These are phyloP conservation scores for Prorops nasuta DNA, from an alignment of 1,140 invertebrate genomes.

Conservation along the genomic window DNA sequence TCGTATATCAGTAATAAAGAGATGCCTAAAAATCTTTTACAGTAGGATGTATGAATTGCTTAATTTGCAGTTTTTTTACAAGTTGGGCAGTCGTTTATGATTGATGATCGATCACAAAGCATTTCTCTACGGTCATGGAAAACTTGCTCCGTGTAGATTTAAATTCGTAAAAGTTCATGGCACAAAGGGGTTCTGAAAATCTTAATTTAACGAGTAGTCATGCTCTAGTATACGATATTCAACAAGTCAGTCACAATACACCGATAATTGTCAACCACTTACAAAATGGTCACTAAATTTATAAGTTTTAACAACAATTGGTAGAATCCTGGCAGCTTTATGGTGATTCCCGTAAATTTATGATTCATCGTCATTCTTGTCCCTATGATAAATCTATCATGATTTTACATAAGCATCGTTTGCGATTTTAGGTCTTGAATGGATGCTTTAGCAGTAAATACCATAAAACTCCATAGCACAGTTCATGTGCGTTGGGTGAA, in stretches of 20 bases:
- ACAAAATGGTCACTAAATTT: too few species aligned
- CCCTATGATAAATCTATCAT: neutral
- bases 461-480: constrained; percentile 58
- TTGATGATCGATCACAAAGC: too few species aligned
- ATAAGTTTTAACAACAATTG: neutral
- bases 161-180: constrained; percentile 20
- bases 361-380: neutral
- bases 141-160: too few species aligned
- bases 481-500: constrained; percentile 52
- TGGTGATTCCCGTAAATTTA: neutral
- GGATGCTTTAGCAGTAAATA: constrained; percentile 55
- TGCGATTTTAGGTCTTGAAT: neutral
- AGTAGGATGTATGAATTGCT: too few species aligned
- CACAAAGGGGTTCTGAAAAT: constrained; percentile 18
- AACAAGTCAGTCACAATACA: too few species aligned
- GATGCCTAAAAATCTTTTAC: too few species aligned
- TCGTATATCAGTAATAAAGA: too few species aligned
- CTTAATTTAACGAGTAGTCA: constrained; percentile 1
- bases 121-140: too few species aligned
- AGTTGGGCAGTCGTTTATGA: neutral
- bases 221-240: too few species aligned
- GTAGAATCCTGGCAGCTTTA: neutral
- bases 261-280: too few species aligned
- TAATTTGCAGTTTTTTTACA: too few species aligned
- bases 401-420: neutral